Percentiles rank a stretch among this genome's conserved stretches.
These are phyloP conservation scores for Perithous albicinctus DNA, from an alignment of 2,888 invertebrate species.

Conservation along the genomic window DNA sequence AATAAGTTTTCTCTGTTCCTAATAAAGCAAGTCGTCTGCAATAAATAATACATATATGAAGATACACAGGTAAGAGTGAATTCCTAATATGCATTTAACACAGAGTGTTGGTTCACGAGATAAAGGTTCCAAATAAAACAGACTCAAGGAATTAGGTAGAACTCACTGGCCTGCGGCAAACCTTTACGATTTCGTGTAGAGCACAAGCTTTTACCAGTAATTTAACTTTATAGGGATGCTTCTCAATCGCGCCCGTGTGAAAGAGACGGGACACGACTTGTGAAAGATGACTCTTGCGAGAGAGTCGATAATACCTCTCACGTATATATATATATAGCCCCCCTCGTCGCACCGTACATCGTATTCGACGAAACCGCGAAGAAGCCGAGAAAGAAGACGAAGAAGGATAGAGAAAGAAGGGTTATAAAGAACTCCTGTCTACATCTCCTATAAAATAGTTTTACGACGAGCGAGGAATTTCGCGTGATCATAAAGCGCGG, in stretches of 20 bases:
- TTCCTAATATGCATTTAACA: constrained; percentile 8
- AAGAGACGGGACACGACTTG: background rate
- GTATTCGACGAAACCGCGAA: constrained; percentile 26
- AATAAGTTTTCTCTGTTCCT: constrained; percentile 37
- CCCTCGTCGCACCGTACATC: background rate
- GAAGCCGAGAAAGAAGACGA: constrained; percentile 23
- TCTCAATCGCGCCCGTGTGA: constrained; percentile 15
- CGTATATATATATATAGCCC: constrained; percentile 17
- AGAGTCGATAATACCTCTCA: constrained; percentile 33
- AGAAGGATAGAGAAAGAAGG: constrained; percentile 45
- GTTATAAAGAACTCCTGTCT: constrained; percentile 78
- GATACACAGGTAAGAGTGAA: constrained; percentile 10
- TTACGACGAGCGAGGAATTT: constrained; percentile 83
- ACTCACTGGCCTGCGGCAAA: constrained; percentile 16
- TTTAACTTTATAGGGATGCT: constrained; percentile 76
- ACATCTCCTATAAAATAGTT: constrained; percentile 84
- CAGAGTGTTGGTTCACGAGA: constrained; percentile 35
- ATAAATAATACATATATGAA: constrained; percentile 45
- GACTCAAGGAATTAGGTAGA: background rate
- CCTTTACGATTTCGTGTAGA: constrained; percentile 77
- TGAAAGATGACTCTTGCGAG: background rate
- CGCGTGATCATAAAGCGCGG: constrained; percentile 82
- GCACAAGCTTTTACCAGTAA: constrained; percentile 81
- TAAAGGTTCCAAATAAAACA: constrained; percentile 31
- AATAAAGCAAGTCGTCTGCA: constrained; percentile 40